phyloP scores from a whole-genome alignment of 2,888 invertebrate species.

The Acanthococcus lagerstroemiae region DNA sequence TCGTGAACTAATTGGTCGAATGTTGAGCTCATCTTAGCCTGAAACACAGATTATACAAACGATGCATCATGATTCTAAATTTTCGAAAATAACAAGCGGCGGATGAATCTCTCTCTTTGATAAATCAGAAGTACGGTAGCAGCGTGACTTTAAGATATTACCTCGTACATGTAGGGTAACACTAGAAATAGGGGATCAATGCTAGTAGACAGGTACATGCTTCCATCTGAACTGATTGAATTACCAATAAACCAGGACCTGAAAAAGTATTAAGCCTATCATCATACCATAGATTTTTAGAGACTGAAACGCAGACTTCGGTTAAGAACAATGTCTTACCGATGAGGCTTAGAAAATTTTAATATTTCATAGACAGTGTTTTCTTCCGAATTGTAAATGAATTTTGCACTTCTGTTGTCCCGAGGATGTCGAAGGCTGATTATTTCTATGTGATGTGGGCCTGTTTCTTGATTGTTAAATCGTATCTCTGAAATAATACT shows the following conservation, averaged over 20 bases:
- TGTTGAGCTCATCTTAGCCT: slow-evolving; percentile 54
- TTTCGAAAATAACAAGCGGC: not conserved
- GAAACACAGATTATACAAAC: slow-evolving; percentile 18
- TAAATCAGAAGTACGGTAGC: not conserved
- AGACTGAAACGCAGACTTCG: not conserved
- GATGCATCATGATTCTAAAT: not conserved
- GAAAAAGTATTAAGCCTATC: slow-evolving; percentile 31
- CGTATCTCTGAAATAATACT: no score
- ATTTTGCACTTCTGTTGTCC: not conserved
- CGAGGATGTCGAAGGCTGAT: slow-evolving; percentile 19
- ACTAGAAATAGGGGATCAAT: slow-evolving; percentile 70
- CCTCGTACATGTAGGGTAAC: slow-evolving; percentile 65
- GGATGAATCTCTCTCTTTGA: no score
- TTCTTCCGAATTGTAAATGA: slow-evolving; percentile 15
- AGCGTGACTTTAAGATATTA: slow-evolving; percentile 41
- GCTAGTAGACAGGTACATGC: slow-evolving; percentile 63
- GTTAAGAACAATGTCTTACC: not conserved
- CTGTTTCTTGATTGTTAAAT: no score
- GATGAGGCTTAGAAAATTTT: slow-evolving; percentile 6
- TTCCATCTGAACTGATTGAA: slow-evolving; percentile 73
- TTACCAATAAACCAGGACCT: slow-evolving; percentile 74
- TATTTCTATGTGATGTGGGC: slow-evolving; percentile 2
- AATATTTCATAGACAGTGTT: slow-evolving; percentile 11
- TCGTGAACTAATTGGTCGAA: slow-evolving; percentile 62
- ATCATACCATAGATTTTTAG: not conserved